Evolutionary conservation across 2,888 invertebrate genomes (phyloP), one percentile per base, ranked within the genome.

Genomic region (Ectemnius continuus): DNA sequence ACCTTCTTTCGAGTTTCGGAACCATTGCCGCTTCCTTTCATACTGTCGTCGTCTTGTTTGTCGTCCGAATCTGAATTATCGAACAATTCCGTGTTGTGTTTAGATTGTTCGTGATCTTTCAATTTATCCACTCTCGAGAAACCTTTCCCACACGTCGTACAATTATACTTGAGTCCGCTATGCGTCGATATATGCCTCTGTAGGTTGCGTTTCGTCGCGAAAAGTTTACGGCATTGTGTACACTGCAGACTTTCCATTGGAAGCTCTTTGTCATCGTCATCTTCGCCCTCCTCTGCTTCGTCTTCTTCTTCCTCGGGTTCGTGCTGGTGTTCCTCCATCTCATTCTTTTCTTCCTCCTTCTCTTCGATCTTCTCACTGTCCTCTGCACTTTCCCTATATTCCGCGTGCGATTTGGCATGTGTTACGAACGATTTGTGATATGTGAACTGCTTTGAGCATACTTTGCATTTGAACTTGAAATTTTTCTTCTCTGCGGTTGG

Each of bases 141-240:
- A 77, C 86, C 87, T 76, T 90, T 90, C 3, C 84, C 84, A 45
- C 89, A 89, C 0, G 85, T 85, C 1, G 82, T 78, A 59, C 89
- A 90, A 36, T 86, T 86, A 48, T 86, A 87, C 61, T 86, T 89
- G 4, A 88, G 80, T n/a, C 89, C 89, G 52, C 87, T 88, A 61
- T 90, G 90, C 1, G 89, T 90, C 4, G 87, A 84, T 23, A 90
- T 78, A 66, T 90, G 90, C 62, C 88, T 86, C 52, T 89, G 89
- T 4, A 90, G 82, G 73, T 89, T 90, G 63, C 87, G 82, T 36
- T 88, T 85, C 2, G 89, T 90, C 0, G 88, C 88, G 66, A 89
- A 88, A 11, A 88, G 74, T 78, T 89, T 88, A 14, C 89, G 88
- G 69, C 90, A 90, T 61, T 89, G 86, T 14, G 87, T 88, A 45